phyloP scores from a whole-genome alignment of 2,888 invertebrate species.

The Melanchra persicariae region DNA sequence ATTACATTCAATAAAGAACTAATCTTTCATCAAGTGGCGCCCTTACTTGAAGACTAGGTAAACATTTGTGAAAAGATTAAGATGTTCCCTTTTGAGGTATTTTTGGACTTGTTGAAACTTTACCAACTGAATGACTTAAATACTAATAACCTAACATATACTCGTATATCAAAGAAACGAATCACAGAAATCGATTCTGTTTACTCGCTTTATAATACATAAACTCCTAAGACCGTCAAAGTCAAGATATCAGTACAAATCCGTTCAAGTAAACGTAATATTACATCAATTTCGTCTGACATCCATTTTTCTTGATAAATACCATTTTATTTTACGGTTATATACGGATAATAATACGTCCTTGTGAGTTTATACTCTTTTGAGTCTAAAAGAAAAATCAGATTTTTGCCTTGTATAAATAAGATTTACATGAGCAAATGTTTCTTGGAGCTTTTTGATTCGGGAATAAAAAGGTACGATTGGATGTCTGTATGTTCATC shows the following conservation, averaged over 20 bases:
- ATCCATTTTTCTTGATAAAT: slow-evolving; percentile 41
- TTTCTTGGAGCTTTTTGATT: slow-evolving; percentile 23
- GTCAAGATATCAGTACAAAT: slow-evolving; percentile 24
- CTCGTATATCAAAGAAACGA: background rate
- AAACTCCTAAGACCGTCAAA: slow-evolving; percentile 25
- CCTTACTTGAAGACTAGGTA: background rate
- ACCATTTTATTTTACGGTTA: slow-evolving; percentile 30
- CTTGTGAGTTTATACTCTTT: slow-evolving; percentile 10
- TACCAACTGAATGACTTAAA: too few relatives aligned
- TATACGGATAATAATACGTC: slow-evolving; percentile 36
- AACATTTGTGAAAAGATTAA: background rate
- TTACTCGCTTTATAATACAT: slow-evolving; percentile 29
- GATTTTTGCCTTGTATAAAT: slow-evolving; percentile 46
- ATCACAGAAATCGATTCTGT: slow-evolving; percentile 20
- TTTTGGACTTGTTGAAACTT: too few relatives aligned
- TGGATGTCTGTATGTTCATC: background rate
- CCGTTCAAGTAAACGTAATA: slow-evolving; percentile 44
- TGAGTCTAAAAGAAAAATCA: slow-evolving; percentile 25
- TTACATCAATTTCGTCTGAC: slow-evolving; percentile 37
- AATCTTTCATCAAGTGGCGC: background rate
- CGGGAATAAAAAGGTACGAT: background rate
- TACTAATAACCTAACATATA: too few relatives aligned
- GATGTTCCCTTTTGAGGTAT: too few relatives aligned
- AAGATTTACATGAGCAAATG: slow-evolving; percentile 33
- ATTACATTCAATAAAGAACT: too few relatives aligned